Conservation (phyloP, 2,888 invertebrate genomes). For the Lasioglossum zephyrum region DNA sequence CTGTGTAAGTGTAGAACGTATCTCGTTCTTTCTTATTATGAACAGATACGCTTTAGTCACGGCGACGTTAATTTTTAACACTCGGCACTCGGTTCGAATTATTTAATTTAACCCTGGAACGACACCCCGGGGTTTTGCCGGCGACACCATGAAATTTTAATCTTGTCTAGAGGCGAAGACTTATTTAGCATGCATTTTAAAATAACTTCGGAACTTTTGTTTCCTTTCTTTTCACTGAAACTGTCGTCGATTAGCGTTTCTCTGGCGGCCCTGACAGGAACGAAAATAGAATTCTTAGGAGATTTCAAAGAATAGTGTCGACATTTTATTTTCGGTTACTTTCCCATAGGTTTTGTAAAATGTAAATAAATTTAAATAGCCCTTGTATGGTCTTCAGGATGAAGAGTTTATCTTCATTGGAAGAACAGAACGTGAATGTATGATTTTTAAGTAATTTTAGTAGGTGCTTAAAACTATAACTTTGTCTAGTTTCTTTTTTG, state of each 20-base stretch:
- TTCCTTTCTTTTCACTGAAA: background rate
- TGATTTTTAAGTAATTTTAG: no score
- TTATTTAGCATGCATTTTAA: background rate
- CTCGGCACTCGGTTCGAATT: background rate
- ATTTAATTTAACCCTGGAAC: background rate
- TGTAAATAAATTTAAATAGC: no score
- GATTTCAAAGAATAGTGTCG: no score
- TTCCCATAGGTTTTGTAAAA: background rate
- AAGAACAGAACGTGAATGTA: no score
- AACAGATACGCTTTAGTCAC: slow-evolving; percentile 14
- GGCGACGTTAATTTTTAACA: background rate
- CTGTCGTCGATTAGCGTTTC: background rate
- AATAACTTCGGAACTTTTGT: background rate
- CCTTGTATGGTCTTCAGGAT: no score
- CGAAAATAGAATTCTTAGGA: no score
- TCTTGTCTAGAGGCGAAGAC: background rate
- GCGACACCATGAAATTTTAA: background rate
- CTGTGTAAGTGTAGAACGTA: slow-evolving; percentile 21
- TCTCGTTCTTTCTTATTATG: slow-evolving; percentile 25
- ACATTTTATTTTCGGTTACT: background rate
- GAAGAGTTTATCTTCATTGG: no score
- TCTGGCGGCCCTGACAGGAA: no score
- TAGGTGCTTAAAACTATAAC: background rate
- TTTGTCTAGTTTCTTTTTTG: background rate
- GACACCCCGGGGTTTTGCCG: background rate